Conservation (phyloP, 2,888 invertebrate species). For the Perizoma flavofasciatum region DNA sequence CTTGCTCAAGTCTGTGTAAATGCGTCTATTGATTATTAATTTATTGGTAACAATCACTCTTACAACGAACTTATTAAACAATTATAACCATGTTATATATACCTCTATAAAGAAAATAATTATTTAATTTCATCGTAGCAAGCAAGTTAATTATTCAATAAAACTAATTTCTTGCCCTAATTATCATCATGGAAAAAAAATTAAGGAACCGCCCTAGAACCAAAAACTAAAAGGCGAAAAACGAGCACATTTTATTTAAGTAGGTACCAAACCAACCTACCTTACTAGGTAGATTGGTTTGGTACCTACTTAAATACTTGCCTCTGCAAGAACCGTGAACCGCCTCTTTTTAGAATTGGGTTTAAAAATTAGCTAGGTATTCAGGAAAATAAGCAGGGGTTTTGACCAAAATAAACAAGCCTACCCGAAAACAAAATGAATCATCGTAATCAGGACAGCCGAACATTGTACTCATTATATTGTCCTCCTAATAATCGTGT, state of each 20-base stretch:
- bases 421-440: constrained; percentile 26
- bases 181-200: no score
- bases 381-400: no score
- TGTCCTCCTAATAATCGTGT: constrained; percentile 25
- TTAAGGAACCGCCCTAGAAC: no score
- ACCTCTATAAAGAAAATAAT: constrained; percentile 34
- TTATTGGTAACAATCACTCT: constrained; percentile 45
- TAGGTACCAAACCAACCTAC: no score
- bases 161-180: no score
- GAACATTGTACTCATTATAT: constrained; percentile 31
- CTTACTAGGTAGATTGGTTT: no score
- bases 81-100: constrained; percentile 40
- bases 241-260: no score
- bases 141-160: constrained; percentile 1
- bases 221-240: no score
- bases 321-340: no score
- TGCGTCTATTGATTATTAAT: constrained; percentile 32
- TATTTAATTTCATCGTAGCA: constrained; percentile 20
- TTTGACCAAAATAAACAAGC: constrained; percentile 4
- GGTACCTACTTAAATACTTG: no score
- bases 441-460: constrained; percentile 28
- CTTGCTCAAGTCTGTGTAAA: constrained; percentile 43
- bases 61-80: constrained; percentile 54
- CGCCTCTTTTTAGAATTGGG: no score
- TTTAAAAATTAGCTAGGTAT: no score